Evolutionary conservation across 1,140 invertebrate species (phyloP), one percentile per base, ranked within the genome.

Genomic region (Asbolus verrucosus): DNA sequence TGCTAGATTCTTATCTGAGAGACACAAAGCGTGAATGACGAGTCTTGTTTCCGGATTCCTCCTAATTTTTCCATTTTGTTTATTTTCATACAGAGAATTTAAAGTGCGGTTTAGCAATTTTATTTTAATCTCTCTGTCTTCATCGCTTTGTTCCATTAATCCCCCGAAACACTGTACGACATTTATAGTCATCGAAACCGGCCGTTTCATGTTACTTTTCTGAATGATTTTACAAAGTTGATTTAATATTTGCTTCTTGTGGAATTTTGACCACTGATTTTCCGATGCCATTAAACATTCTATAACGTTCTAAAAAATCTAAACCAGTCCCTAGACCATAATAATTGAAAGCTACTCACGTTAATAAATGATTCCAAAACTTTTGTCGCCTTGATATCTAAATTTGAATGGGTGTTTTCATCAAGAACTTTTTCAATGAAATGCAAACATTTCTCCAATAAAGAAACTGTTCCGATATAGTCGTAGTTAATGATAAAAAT

Each of bases 41-140:
- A 76, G 31, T 65, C 75, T 39, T 27, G 63, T 69, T 61, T 74
- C 73, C 16, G 75, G 75, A 68, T 73, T 74, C 15, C 71, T 65
- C 36, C 75, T 67, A 27, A 76, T 74, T 16, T 72, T 74, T 24
- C 72, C 39, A 54, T 46, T 65, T 31, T 69, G 71, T 14, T 33
- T 59, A 31, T 50, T 21, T 6, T 71, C 2, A 39, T 21, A 33
- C 2, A 75, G 30, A n/a, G 67, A 62, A 3, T 46, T 9, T 16
- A 75, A 39, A 6, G 68, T 65, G 3, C 65, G 19, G 24, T 69
- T 30, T n/a, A 75, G 62, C 6, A 75, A 63, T 41, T 68, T 39
- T 18, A 75, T 63, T 63, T 71, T 71, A 6, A 62, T 38, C 65
- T 46, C 65, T 24, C 67, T 43, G 21, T 67, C 46, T 11, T 67